Base-by-base conservation (phyloP, 2,797 vertebrate species). In the Alca torda region DNA sequence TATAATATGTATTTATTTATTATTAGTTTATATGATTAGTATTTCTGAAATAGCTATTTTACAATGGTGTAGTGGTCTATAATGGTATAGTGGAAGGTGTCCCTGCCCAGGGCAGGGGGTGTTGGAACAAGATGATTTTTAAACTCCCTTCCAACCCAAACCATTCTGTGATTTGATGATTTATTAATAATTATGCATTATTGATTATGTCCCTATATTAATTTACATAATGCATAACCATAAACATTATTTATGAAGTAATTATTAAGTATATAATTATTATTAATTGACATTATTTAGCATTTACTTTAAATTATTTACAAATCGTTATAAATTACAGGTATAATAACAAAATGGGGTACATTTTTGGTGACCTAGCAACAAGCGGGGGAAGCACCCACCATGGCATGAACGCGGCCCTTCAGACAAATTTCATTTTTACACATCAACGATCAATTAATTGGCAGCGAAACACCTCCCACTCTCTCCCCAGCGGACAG, bases 401-500 rank as follows among this genome's bases (percentile, higher is more conserved):
- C 26, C 7, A 7, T 2, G 8, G 23, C 77, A 31, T 3, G 6
- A 28, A 17, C 4, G 8, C 2, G 4, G 45, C 56, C 68, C 25
- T 7, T 16, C 16, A 18, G 31, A 31, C 15, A 12, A 30, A 7
- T 51, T 2, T 13, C 1, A 15, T 4, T 59, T 68, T 54, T 15
- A 33, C 6, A 5, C 15, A 26, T 4, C 7, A 9, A 3, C 1
- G 16, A 53, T 6, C 41, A 26, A 10, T 1, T 35, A 39, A 25
- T 17, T 5, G 20, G 12, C 10, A 10, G 16, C 5, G 46, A 19
- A 53, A 9, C 1, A 1, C 20, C 7, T 3, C 23, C 48, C 1
- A 0, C 41, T 2, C 2, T 4, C 6, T 2, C 9, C 63, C 9
- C 1, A 1, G 4, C 19, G 45, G 7, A 6, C 3, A 1, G 18